These are phyloP conservation scores for Callinectes sapidus DNA, from an alignment of 2,888 invertebrate genomes.

Conservation along the genomic window DNA sequence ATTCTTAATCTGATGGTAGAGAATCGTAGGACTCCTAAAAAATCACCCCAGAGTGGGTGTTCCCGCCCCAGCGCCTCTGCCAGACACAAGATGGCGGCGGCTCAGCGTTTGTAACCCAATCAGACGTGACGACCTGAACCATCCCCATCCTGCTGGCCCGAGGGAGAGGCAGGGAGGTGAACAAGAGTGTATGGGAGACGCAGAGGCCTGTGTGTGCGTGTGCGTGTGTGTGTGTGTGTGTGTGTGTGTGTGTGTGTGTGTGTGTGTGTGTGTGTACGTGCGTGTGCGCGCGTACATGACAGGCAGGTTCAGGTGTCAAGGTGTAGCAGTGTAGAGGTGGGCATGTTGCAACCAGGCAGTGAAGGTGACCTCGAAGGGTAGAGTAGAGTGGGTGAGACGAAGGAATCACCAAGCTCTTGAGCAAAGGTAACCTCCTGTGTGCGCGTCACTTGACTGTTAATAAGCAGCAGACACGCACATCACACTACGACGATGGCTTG, in stretches of 20 bases:
- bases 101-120: slow-evolving; percentile 64
- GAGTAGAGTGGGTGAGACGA: neutral
- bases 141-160: neutral
- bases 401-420: neutral
- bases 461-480: neutral
- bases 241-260: slow-evolving; percentile 26
- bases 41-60: neutral
- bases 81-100: slow-evolving; percentile 64
- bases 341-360: neutral
- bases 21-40: slow-evolving; percentile 4
- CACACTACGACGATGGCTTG: neutral
- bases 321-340: neutral
- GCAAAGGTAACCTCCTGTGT: neutral
- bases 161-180: neutral
- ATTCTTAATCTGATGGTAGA: neutral
- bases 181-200: neutral
- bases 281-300: neutral
- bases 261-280: neutral
- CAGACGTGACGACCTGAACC: slow-evolving; percentile 60
- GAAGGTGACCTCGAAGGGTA: neutral
- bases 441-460: neutral
- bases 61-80: slow-evolving; percentile 35
- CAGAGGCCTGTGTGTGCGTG: neutral
- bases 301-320: neutral
- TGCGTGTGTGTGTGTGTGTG: neutral